phyloP scores from a whole-genome alignment of 2,797 vertebrate species.

The Mareca penelope region DNA sequence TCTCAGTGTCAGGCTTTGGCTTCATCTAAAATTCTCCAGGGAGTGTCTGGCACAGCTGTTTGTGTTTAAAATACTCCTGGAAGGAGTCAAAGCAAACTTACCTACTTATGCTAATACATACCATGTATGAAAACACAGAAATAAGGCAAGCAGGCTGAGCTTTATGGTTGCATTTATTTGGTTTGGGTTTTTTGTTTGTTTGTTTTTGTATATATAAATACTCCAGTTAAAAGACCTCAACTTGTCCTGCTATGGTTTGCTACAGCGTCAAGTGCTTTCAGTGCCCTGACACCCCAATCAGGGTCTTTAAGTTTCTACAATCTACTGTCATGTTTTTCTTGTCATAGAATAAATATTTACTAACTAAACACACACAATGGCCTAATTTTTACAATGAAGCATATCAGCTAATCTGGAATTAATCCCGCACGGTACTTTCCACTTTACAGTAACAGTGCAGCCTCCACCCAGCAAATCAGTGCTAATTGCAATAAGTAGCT shows the following conservation, averaged over 20 bases:
- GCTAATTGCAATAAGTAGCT: neutral
- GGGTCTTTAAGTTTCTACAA: neutral
- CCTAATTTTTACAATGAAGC: neutral
- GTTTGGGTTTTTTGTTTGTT: neutral
- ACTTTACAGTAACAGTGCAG: neutral
- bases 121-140: neutral
- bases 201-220: neutral
- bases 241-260: neutral
- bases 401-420: neutral
- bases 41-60: neutral
- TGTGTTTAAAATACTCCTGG: neutral
- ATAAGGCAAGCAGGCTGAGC: neutral
- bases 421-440: neutral
- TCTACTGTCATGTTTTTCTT: neutral
- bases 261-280: neutral
- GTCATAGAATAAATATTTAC: neutral
- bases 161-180: neutral
- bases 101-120: neutral
- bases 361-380: neutral
- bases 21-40: neutral
- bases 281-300: neutral
- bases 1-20: neutral
- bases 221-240: neutral
- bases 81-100: neutral
- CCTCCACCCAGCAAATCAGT: neutral